Conservation (phyloP, 2,113 vertebrate species). For the Sebastes fasciatus region DNA sequence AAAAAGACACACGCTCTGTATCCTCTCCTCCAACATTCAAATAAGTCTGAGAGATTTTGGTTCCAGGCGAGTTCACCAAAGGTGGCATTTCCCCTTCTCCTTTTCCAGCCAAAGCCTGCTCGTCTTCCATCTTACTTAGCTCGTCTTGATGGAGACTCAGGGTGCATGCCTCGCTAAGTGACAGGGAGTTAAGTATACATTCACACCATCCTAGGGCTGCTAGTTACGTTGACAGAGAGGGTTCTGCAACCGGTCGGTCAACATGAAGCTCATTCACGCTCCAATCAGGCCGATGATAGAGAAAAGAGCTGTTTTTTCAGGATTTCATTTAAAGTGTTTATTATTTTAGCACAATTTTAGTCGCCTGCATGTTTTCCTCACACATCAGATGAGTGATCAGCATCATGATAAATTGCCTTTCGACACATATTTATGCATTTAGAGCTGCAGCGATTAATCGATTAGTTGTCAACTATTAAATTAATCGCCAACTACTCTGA, state of each 20-base stretch:
- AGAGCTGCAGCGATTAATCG: no score
- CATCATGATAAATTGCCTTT: not conserved
- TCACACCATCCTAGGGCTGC: constrained; percentile 80
- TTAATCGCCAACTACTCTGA: no score
- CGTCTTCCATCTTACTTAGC: constrained; percentile 86
- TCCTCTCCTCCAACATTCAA: constrained; percentile 78
- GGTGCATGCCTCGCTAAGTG: constrained; percentile 83
- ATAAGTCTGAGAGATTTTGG: constrained; percentile 75
- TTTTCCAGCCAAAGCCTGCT: constrained; percentile 75
- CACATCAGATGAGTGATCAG: constrained; percentile 3
- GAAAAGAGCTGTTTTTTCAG: constrained; percentile 58
- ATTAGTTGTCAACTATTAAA: no score
- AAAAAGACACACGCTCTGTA: constrained; percentile 65
- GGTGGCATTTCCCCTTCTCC: constrained; percentile 81
- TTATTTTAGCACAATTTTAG: constrained; percentile 24
- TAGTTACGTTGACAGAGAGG: constrained; percentile 82
- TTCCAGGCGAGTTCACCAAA: constrained; percentile 81
- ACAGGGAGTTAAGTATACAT: constrained; percentile 86
- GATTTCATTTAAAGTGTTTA: constrained; percentile 55
- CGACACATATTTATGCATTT: not conserved
- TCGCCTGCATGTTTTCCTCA: constrained; percentile 19
- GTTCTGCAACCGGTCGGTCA: constrained; percentile 74
- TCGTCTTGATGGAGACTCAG: constrained; percentile 81
- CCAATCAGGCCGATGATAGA: constrained; percentile 80
- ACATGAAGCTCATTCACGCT: constrained; percentile 76